Percentiles rank a stretch among this genome's conserved stretches.
These are phyloP conservation scores for Podilymbus podiceps DNA, from an alignment of 2,113 vertebrate species.

Conservation along the genomic window DNA sequence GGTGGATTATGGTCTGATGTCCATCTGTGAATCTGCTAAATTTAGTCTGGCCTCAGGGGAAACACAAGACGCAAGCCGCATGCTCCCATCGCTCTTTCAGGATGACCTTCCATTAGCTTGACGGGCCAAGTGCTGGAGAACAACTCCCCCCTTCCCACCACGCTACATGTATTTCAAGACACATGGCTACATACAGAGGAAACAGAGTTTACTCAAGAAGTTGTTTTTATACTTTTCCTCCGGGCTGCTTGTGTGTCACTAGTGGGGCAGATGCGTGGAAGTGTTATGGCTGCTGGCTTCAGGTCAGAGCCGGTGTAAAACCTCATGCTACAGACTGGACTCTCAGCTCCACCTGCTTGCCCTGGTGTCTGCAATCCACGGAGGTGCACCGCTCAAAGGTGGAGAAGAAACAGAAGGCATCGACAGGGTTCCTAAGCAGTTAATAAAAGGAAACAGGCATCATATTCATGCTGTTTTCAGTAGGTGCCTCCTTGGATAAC, in stretches of 20 bases:
- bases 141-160: not conserved
- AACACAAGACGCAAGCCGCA: slow-evolving; percentile 19
- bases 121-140: not conserved
- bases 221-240: slow-evolving; percentile 19
- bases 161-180: not conserved
- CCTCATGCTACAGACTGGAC: not conserved
- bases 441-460: not conserved
- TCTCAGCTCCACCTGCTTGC: not conserved
- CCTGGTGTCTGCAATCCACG: not conserved
- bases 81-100: not conserved
- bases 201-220: not conserved
- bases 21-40: slow-evolving; percentile 52
- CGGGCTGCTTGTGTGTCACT: not conserved
- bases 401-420: not conserved
- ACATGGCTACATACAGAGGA: not conserved
- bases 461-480: not conserved
- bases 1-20: not conserved
- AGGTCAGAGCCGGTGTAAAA: not conserved
- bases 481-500: not conserved
- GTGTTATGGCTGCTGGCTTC: not conserved
- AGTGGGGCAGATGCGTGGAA: not conserved
- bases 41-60: slow-evolving; percentile 50
- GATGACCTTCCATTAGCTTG: slow-evolving; percentile 26
- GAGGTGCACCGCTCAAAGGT: not conserved
- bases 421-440: not conserved